Evolutionary conservation across 2,888 invertebrate species (phyloP), one percentile per base, ranked within the genome.

Genomic region (Athripsodes cinereus): DNA sequence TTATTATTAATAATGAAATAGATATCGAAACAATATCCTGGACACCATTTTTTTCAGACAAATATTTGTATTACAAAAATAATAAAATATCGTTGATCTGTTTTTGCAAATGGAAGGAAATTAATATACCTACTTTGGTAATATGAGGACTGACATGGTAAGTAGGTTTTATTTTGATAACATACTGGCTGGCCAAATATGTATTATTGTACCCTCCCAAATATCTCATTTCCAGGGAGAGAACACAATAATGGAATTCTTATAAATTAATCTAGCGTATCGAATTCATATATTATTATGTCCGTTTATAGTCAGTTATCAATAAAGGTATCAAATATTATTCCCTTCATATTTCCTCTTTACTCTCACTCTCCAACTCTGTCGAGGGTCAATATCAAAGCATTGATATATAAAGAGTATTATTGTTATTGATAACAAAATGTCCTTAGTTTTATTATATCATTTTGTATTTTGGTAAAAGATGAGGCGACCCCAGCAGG

Each of bases 311-410:
- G 40, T 40, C 2, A 13, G 16, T 40, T 8, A 40, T 40, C 40
- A 40, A 40, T 40, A 40, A 40, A 40, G 40, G 40, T 40, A 40
- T 40, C 40, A 40, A 40, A 40, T 16, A 40, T 40, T 40, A 40
- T 16, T 40, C 13, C 26, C 40, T 13, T 40, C 40, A 16, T 40
- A 26, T 10, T 10, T 2, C 40, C 13, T 13, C 40, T 40, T 40
- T 40, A 40, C 13, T 40, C 16, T 16, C 40, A 40, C 13, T 3
- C n/a, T n/a, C n/a, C n/a, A n/a, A n/a, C 13, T 5, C 3, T 40
- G 5, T 16, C 13, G 40, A 13, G 40, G 40, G 13, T 40, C 40
- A 40, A 40, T 40, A 40, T 40, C 40, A 13, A 40, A 40, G 13
- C 40, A 40, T 31, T 40, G 40, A 40, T 40, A 40, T 40, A 40